These are phyloP conservation scores for Reticulitermes lucifugus DNA, from an alignment of 2,888 invertebrate genomes.

Conservation along the genomic window DNA sequence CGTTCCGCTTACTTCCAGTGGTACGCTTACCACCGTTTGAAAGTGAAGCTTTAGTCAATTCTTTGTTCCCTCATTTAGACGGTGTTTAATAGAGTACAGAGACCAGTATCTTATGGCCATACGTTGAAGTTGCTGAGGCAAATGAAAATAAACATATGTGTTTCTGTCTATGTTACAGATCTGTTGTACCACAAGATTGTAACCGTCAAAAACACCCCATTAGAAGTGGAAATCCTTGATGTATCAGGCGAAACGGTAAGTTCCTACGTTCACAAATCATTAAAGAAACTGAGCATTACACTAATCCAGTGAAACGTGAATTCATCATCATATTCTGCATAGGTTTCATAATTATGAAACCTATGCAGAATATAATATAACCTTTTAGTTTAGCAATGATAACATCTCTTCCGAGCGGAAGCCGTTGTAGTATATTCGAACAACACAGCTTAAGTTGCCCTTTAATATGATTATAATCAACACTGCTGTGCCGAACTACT, in stretches of 20 bases:
- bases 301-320: too few species aligned
- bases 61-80: neutral
- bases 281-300: too few species aligned
- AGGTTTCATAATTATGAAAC: too few species aligned
- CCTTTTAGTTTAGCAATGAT: neutral
- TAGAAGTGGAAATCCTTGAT: constrained; percentile 84
- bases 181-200: constrained; percentile 81
- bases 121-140: neutral
- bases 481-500: too few species aligned
- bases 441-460: neutral
- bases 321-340: too few species aligned
- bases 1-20: too few species aligned
- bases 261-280: constrained; percentile 48
- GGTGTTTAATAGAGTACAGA: neutral
- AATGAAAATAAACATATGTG: neutral
- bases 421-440: neutral
- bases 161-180: constrained; percentile 69
- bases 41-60: too few species aligned
- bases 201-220: constrained; percentile 76
- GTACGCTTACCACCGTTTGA: too few species aligned
- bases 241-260: constrained; percentile 78
- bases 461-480: neutral
- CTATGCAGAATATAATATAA: too few species aligned
- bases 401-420: neutral
- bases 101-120: neutral